Conservation (phyloP, 2,797 vertebrate genomes). For the Parauchenoglanis ngamensis region DNA sequence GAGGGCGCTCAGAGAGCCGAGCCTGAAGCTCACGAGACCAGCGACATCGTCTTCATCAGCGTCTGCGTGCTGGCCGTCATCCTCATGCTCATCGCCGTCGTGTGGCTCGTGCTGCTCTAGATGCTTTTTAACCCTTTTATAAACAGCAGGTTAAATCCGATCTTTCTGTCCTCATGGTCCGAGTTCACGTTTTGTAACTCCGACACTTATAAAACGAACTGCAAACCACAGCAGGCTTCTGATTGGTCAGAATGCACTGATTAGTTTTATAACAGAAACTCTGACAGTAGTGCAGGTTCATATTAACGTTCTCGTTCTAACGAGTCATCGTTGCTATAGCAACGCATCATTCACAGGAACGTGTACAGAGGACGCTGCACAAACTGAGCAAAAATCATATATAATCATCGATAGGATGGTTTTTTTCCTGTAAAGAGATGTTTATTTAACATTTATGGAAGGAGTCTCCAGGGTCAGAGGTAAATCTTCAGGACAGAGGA, state of each 20-base stretch:
- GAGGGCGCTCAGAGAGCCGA: neutral
- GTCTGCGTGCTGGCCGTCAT: constrained; percentile 95
- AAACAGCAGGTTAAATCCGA: neutral
- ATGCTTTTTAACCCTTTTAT: neutral
- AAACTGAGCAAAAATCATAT: neutral
- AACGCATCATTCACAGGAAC: neutral
- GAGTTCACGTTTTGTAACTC: neutral
- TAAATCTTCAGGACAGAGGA: neutral
- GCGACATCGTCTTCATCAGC: constrained; percentile 93
- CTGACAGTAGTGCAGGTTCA: neutral
- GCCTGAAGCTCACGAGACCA: constrained; percentile 81
- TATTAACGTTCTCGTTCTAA: neutral
- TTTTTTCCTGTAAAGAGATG: neutral
- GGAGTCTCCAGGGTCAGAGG: neutral
- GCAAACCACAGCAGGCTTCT: neutral
- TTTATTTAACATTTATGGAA: neutral
- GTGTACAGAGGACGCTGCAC: too few species aligned
- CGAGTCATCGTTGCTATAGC: neutral
- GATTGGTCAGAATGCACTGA: neutral
- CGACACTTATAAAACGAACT: neutral
- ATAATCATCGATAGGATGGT: neutral
- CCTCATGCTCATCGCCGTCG: constrained; percentile 92
- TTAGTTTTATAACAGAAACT: neutral
- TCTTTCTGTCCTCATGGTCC: neutral
- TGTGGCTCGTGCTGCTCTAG: constrained; percentile 91